Evolutionary conservation across 1,140 invertebrate species (phyloP).

Genomic region (Pogonognathellus flavescens): DNA sequence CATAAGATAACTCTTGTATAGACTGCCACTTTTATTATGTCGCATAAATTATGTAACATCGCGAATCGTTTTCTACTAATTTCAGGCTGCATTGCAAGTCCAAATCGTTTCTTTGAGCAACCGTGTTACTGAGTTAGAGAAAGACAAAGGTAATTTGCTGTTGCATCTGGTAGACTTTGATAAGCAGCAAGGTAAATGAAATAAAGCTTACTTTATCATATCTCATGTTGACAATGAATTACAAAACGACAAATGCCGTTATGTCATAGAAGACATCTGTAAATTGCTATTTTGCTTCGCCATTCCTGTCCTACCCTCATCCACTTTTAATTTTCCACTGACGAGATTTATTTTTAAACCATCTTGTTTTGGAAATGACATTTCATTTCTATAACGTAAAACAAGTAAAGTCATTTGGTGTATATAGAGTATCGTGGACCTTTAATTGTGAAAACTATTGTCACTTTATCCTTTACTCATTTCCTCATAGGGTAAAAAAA

Average conservation of each 20-base stretch:
- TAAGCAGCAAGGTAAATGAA: slow-evolving; percentile 60
- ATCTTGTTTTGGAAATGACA: too few relatives aligned
- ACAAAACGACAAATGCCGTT: slow-evolving; percentile 6
- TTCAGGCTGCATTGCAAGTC: slow-evolving; percentile 41
- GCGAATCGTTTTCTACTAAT: background rate
- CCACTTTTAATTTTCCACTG: background rate
- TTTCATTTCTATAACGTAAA: too few relatives aligned
- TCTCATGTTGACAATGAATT: slow-evolving; percentile 49
- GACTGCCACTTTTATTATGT: background rate
- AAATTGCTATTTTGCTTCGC: slow-evolving; percentile 40
- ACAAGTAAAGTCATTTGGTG: too few relatives aligned
- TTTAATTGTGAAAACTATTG: too few relatives aligned
- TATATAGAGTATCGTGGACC: too few relatives aligned
- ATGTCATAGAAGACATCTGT: slow-evolving; percentile 4
- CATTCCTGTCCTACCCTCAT: slow-evolving; percentile 16
- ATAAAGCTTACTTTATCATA: slow-evolving; percentile 43
- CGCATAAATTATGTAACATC: too few relatives aligned
- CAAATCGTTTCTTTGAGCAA: slow-evolving; percentile 82
- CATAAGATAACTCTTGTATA: background rate
- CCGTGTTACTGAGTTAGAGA: slow-evolving; percentile 85
- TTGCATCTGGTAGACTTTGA: slow-evolving; percentile 83
- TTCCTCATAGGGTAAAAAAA: too few relatives aligned
- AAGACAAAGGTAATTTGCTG: slow-evolving; percentile 90
- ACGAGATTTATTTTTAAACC: too few relatives aligned
- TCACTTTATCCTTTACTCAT: too few relatives aligned